phyloP scores from a whole-genome alignment of 2,113 vertebrate species.

The Epinephelus lanceolatus region DNA sequence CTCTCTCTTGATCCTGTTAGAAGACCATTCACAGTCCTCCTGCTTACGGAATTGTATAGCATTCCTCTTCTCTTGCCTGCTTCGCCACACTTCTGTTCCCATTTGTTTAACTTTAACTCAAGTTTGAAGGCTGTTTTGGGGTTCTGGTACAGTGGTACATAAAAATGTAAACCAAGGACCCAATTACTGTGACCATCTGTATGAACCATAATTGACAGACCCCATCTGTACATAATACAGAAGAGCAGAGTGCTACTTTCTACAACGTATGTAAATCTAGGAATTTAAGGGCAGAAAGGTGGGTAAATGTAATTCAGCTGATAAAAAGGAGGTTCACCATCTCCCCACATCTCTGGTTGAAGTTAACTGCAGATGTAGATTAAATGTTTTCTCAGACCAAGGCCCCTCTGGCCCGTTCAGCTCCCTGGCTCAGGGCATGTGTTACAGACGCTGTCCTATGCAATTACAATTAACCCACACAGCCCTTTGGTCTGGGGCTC shows the following conservation, averaged over 20 bases:
- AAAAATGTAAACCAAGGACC: slow-evolving; percentile 1
- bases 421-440: slow-evolving; percentile 44
- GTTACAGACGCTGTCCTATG: slow-evolving; percentile 70
- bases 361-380: slow-evolving; percentile 45
- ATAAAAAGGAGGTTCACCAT: slow-evolving; percentile 8
- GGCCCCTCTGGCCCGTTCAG: slow-evolving; percentile 35
- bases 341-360: not conserved
- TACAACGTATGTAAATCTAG: not conserved
- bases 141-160: slow-evolving; percentile 27
- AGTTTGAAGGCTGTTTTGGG: slow-evolving; percentile 36
- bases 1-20: slow-evolving; percentile 30
- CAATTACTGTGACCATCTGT: not conserved
- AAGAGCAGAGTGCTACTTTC: not conserved
- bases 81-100: slow-evolving; percentile 41
- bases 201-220: not conserved
- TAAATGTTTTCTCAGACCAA: slow-evolving; percentile 33
- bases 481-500: slow-evolving; percentile 56
- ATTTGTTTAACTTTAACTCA: slow-evolving; percentile 27
- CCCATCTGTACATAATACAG: not conserved
- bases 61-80: slow-evolving; percentile 20
- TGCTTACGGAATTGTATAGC: slow-evolving; percentile 23
- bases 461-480: slow-evolving; percentile 77
- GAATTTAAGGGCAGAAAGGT: not conserved
- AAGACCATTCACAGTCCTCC: slow-evolving; percentile 32
- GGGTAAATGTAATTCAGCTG: not conserved